Conservation (phyloP, 2,113 vertebrate genomes). For the Aldabrachelys gigantea region DNA sequence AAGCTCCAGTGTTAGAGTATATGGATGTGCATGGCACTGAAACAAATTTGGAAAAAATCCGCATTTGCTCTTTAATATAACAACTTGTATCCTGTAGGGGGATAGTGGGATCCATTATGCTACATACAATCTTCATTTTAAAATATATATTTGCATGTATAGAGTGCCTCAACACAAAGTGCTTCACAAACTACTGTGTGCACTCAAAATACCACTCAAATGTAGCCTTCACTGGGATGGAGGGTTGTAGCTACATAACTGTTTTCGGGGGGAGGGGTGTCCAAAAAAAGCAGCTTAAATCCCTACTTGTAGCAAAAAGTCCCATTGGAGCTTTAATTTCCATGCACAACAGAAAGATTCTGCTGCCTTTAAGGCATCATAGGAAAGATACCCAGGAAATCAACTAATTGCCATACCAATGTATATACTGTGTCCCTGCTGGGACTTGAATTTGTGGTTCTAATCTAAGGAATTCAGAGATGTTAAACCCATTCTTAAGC, state of each 20-base stretch:
- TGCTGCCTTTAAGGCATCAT: constrained; percentile 29
- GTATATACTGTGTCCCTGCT: neutral
- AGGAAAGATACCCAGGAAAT: neutral
- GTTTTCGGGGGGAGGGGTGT: constrained; percentile 5
- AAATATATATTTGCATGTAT: neutral
- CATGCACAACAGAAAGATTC: rapidly evolving
- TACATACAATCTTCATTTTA: neutral
- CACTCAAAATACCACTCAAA: neutral
- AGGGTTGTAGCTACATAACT: neutral
- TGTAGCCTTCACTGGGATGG: neutral
- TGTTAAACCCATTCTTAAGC: neutral
- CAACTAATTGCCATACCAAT: constrained; percentile 3
- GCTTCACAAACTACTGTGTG: neutral
- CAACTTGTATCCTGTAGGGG: neutral
- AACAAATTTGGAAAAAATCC: neutral
- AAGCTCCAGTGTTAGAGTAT: neutral
- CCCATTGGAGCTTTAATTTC: constrained; percentile 4
- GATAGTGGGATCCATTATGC: neutral
- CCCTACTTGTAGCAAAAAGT: neutral
- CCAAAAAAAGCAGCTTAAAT: neutral
- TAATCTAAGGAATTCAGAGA: neutral
- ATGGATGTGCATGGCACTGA: neutral
- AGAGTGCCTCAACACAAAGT: neutral
- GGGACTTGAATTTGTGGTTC: neutral
- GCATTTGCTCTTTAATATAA: neutral